Evolutionary conservation across 1,140 invertebrate species (phyloP), one percentile per base, ranked within the genome.

Genomic region (Drosophila ohnishii): DNA sequence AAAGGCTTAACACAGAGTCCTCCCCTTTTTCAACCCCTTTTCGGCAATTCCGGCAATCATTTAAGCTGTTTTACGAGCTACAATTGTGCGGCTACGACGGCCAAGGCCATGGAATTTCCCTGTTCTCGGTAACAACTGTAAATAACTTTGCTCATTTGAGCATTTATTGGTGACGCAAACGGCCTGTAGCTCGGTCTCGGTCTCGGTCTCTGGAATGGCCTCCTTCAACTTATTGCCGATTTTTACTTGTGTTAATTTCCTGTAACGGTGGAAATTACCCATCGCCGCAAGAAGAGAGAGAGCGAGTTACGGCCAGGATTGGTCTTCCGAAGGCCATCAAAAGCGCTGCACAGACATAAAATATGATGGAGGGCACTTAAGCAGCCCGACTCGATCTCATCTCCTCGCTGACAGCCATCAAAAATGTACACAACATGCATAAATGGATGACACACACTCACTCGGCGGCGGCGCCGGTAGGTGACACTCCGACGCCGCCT

Each of bases 131-230:
- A 83, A 58, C 53, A 78, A 81, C 82, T 84, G 84, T 89, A 88
- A 87, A 87, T 89, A 87, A 87, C 85, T 87, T 87, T 84, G 72
- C 84, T 78, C 87, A 88, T 87, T 78, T 81, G 75, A 84, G 84
- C 84, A 87, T 87, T 87, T 87, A 87, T 87, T 84, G 84, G 84
- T 84, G 85, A 87, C 85, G 80, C 82, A 87, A 89, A 87, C 65
- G 83, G 80, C 83, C 75, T 87, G 79, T 88, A 83, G 64, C 67
- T 69, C 51, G 50, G 73, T 78, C 67, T 75, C 50, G 66, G 45
- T 42, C 69, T 37, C 16, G 28, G 45, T 10, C 32, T 32, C 48
- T 50, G 48, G n/a, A 50, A 50, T 50, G 72, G 48, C 44, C 76
- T 39, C 30, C 60, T 64, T 32, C 25, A 40, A 67, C 63, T 75